Evolutionary conservation across 1,140 invertebrate genomes (phyloP).

Genomic region (Macrobrachium nipponense): DNA sequence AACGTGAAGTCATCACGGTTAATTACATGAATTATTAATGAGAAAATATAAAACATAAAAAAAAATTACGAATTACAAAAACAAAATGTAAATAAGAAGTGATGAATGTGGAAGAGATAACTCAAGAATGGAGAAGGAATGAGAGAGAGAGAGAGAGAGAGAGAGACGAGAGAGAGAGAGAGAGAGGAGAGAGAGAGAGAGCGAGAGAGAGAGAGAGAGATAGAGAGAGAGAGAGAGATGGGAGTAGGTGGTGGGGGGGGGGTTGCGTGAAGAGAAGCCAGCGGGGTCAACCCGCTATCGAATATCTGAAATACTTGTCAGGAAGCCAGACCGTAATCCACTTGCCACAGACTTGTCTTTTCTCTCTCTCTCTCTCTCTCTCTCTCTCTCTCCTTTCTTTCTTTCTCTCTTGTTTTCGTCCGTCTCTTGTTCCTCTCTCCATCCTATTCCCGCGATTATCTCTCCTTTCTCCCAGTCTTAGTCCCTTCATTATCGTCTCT

Average conservation of each 20-base stretch:
- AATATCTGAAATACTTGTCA: no score
- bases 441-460: no score
- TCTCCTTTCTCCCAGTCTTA: neutral
- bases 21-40: no score
- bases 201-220: neutral
- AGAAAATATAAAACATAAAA: no score
- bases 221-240: neutral
- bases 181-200: no score
- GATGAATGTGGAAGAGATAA: no score
- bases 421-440: neutral
- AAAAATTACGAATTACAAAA: no score
- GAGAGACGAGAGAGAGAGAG: neutral
- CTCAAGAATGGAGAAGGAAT: no score
- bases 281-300: no score
- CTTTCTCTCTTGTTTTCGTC: neutral
- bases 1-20: no score
- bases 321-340: neutral
- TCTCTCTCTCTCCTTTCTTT: neutral
- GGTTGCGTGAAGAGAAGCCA: neutral
- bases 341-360: neutral
- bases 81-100: no score
- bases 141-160: no score
- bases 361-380: conserved; percentile 6
- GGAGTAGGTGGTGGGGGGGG: neutral
- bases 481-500: neutral